phyloP scores from a whole-genome alignment of 2,888 invertebrate genomes.

The Apotomis capreana region DNA sequence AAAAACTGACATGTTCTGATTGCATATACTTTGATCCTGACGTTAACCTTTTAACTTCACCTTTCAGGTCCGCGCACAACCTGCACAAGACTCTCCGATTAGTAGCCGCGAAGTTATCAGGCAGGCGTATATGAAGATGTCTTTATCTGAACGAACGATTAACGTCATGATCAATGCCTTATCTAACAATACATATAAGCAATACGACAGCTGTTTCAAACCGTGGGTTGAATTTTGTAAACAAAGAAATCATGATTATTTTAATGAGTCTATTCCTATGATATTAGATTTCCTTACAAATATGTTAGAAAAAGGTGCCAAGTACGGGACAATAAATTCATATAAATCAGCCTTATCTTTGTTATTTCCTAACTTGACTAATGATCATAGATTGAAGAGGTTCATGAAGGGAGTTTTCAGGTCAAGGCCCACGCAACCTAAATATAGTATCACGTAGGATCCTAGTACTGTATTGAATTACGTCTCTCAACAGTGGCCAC shows the following conservation, averaged over 20 bases:
- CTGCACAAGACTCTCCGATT: background rate
- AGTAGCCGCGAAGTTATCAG: conserved; percentile 6
- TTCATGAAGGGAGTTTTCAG: background rate
- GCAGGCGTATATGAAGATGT: background rate
- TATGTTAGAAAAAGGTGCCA: background rate
- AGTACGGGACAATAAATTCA: conserved; percentile 5
- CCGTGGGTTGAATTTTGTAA: too few species aligned
- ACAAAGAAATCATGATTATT: too few species aligned
- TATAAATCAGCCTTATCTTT: background rate
- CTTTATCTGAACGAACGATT: background rate
- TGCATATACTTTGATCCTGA: conserved; percentile 14
- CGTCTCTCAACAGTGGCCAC: conserved; percentile 27
- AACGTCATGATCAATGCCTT: background rate
- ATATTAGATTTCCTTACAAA: background rate
- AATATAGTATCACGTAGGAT: conserved; percentile 51
- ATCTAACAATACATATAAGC: background rate
- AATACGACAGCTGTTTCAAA: background rate
- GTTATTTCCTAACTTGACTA: background rate
- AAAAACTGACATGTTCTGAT: conserved; percentile 12
- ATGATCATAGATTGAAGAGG: background rate
- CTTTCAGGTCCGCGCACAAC: background rate
- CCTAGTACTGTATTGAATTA: conserved; percentile 38
- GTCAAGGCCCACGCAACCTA: conserved; percentile 38
- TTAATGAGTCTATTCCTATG: background rate
- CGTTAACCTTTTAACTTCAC: background rate